These are phyloP conservation scores for Galeopterus variegatus DNA, from an alignment of 2,113 vertebrate genomes.

Conservation along the genomic window DNA sequence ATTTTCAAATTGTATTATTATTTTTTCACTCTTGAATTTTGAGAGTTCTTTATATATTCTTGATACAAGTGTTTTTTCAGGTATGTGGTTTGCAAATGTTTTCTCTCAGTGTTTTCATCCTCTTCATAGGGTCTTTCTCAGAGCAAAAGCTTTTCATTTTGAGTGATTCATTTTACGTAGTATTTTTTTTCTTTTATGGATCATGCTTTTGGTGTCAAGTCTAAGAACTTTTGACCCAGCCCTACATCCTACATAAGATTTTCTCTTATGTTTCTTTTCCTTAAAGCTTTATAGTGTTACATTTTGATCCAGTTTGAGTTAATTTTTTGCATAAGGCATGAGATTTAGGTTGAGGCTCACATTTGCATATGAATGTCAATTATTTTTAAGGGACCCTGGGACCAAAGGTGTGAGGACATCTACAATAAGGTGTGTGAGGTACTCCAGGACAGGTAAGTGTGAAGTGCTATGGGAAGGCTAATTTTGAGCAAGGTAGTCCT, in stretches of 20 bases:
- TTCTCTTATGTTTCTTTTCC: background rate
- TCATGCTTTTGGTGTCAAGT: background rate
- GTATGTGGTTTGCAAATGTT: constrained; percentile 1
- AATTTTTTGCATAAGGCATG: background rate
- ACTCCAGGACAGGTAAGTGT: background rate
- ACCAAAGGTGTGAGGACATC: background rate
- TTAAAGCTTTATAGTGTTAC: background rate
- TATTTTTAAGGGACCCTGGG: background rate
- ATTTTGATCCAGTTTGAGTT: constrained; percentile 57
- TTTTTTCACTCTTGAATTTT: background rate
- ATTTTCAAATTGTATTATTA: background rate
- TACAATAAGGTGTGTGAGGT: background rate
- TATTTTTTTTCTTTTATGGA: background rate
- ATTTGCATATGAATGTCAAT: background rate
- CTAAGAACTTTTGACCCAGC: background rate
- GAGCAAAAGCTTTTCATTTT: constrained; percentile 60
- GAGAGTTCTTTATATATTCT: background rate
- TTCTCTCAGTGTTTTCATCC: background rate
- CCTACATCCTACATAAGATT: background rate
- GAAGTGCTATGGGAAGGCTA: background rate
- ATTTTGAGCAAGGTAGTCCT: background rate
- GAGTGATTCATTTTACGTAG: background rate
- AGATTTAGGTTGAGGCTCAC: background rate
- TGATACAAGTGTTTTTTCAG: background rate
- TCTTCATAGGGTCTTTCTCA: background rate